Percentiles rank a stretch among this genome's conserved stretches.
phyloP scores from a whole-genome alignment of 2,797 vertebrate species.

The Perodicticus potto region DNA sequence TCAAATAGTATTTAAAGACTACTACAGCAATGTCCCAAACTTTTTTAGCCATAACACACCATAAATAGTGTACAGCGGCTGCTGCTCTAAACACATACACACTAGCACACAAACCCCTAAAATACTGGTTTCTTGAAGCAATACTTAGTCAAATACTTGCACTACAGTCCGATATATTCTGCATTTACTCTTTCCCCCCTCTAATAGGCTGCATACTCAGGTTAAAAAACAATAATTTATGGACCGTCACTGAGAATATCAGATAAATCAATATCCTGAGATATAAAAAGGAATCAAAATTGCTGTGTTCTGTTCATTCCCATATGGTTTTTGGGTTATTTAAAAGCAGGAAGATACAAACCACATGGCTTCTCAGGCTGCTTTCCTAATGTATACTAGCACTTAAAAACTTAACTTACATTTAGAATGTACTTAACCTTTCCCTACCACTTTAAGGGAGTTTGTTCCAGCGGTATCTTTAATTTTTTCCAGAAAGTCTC shows the following conservation, averaged over 20 bases:
- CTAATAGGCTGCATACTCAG: neutral
- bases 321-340: neutral
- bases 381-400: neutral
- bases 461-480: neutral
- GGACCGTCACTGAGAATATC: neutral
- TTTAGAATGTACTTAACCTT: neutral
- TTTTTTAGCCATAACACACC: neutral
- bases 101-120: neutral
- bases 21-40: neutral
- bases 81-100: neutral
- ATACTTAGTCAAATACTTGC: neutral
- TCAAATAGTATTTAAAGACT: neutral
- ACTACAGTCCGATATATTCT: neutral
- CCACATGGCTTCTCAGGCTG: neutral
- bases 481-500: neutral
- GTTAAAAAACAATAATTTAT: slow-evolving; percentile 25
- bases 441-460: neutral
- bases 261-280: neutral
- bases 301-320: neutral
- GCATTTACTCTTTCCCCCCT: neutral
- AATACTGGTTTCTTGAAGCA: slow-evolving; percentile 19
- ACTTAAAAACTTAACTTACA: neutral
- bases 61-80: neutral
- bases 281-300: neutral
- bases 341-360: slow-evolving; percentile 23